Percentiles rank a stretch among this genome's conserved stretches.
These are phyloP conservation scores for Mohoua ochrocephala DNA, from an alignment of 2,113 vertebrate species.

Conservation along the genomic window DNA sequence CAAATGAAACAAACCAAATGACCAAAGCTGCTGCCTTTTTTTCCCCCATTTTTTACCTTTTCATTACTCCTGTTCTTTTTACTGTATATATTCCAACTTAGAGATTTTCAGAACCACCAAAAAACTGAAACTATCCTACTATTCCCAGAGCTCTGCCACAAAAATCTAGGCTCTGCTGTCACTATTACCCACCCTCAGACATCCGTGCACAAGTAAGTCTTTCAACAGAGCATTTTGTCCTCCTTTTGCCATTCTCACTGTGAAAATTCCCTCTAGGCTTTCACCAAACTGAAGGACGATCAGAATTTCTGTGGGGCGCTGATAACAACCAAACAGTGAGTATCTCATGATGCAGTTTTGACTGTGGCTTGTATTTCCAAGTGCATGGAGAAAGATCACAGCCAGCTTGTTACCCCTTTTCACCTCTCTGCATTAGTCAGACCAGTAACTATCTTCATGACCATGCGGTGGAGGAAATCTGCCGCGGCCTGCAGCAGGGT, in stretches of 20 bases:
- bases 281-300: background rate
- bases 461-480: background rate
- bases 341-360: background rate
- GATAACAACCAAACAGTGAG: background rate
- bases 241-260: background rate
- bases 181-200: background rate
- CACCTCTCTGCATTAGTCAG: background rate
- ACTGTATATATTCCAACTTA: background rate
- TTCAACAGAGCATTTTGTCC: background rate
- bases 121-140: background rate
- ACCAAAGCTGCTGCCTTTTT: background rate
- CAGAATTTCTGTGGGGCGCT: background rate
- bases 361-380: background rate
- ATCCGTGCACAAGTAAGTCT: background rate
- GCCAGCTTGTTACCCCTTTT: background rate
- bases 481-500: background rate
- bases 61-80: background rate
- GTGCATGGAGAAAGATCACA: background rate
- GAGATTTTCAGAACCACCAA: background rate
- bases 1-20: background rate
- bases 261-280: background rate
- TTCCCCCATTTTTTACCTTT: background rate
- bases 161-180: background rate
- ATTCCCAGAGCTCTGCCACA: background rate
- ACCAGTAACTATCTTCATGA: background rate